Evolutionary conservation across 1,140 invertebrate genomes (phyloP), one percentile per base, ranked within the genome.

Genomic region (Saxidomus purpurata): DNA sequence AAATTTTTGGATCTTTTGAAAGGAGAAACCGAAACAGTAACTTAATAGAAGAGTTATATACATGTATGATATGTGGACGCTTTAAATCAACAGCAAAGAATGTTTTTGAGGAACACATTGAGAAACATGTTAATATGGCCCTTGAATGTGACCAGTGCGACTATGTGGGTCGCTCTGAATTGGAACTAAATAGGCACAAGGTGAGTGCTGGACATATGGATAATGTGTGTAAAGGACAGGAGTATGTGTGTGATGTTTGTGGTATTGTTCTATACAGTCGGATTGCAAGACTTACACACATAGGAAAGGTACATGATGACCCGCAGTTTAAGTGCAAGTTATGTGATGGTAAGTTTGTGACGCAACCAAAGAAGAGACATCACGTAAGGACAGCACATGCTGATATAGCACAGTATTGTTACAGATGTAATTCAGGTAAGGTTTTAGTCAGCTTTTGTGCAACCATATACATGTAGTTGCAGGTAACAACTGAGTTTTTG

Each of bases 231-330:
- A 55, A 34, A 38, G 49, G 49, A 76, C 40, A 49, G 8, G 22
- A 79, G 47, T 85, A 52, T 38, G 38, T 85, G 40, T 85, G 83
- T 85, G 83, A 85, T 28, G 52, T 85, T 22, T 85, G 83, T 85
- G 83, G 83, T 19, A 43, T 59, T 11, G 49, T 74, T 71, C 34
- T 74, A 4, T 59, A 71, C 40, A 43, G 31, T n/a, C 40, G 43
- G 28, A 69, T 74, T 25, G 9, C 69, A 40, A 49, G 67, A 40
- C 43, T 67, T 19, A 52, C 63, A 22, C 83, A 85, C 25, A 71
- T 85, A 43, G 83, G 83, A 25, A 85, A 74, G 40, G 83, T 22
- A 19, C 83, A 85, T 52, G 34, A 52, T 49, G 49, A 71, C 31
- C 63, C 63, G 11, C 38, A 69, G 25, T 85, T 67, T 49, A 74